These are phyloP conservation scores for Battus philenor DNA, from an alignment of 1,140 invertebrate genomes.

Conservation along the genomic window DNA sequence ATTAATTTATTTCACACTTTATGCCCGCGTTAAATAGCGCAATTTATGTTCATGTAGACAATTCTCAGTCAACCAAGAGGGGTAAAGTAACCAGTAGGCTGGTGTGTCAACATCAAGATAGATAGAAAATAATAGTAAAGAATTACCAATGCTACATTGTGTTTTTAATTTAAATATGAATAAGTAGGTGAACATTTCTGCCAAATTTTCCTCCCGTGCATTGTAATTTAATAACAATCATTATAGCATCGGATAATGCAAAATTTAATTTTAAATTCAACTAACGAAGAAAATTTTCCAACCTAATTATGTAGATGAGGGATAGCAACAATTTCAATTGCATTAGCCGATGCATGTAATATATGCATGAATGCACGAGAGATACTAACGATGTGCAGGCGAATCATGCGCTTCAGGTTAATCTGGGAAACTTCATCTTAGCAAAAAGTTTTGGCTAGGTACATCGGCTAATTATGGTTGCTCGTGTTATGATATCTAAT, in stretches of 20 bases:
- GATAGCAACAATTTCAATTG: conserved; percentile 14
- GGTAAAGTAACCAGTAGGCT: too few relatives aligned
- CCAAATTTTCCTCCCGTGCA: neutral
- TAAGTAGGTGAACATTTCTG: neutral
- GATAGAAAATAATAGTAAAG: neutral
- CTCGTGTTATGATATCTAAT: too few relatives aligned
- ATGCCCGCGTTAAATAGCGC: too few relatives aligned
- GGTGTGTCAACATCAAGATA: neutral
- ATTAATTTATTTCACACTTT: too few relatives aligned
- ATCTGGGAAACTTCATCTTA: conserved; percentile 2
- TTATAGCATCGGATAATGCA: too few relatives aligned
- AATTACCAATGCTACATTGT: neutral
- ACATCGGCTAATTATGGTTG: too few relatives aligned
- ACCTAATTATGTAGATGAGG: conserved; percentile 14
- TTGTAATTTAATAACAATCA: too few relatives aligned
- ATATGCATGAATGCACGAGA: conserved; percentile 7
- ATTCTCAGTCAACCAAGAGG: too few relatives aligned
- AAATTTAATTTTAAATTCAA: neutral
- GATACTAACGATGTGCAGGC: neutral
- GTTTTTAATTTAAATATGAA: neutral
- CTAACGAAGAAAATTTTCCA: conserved; percentile 14
- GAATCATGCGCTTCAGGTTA: conserved; percentile 2
- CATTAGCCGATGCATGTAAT: conserved; percentile 13
- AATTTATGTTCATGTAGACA: too few relatives aligned
- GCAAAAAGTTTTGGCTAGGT: neutral